phyloP scores from a whole-genome alignment of 2,797 vertebrate species.

The Synanceia verrucosa region DNA sequence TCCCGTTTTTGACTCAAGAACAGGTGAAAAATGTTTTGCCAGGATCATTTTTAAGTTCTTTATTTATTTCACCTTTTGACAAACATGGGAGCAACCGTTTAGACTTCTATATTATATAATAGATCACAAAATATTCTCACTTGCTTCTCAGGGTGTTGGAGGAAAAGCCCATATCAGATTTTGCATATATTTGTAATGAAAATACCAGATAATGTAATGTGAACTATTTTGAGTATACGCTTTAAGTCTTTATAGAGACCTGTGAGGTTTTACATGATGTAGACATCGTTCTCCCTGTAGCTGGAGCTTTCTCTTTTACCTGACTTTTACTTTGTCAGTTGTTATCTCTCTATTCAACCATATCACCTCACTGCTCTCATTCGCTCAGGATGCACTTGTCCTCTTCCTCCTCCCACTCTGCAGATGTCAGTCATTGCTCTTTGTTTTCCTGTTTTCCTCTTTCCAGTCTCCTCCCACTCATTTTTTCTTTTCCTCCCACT shows the following conservation, averaged over 20 bases:
- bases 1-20: not conserved
- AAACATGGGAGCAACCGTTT: not conserved
- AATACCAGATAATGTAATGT: not conserved
- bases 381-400: no score
- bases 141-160: not conserved
- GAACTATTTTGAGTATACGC: not conserved
- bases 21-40: no score
- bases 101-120: no score
- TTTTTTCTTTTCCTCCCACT: conserved; percentile 18
- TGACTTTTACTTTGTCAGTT: conserved; percentile 7
- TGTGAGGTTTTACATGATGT: not conserved
- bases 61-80: no score
- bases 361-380: conserved; percentile 14
- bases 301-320: not conserved
- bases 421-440: conserved; percentile 17
- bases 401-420: conserved; percentile 38
- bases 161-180: not conserved
- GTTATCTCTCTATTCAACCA: not conserved
- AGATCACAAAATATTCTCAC: not conserved
- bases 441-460: no score
- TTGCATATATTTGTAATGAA: not conserved
- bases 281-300: not conserved
- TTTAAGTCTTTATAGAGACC: not conserved
- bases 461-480: conserved; percentile 5
- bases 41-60: no score